Conservation (phyloP, 2,113 vertebrate genomes). For the Fulica atra region DNA sequence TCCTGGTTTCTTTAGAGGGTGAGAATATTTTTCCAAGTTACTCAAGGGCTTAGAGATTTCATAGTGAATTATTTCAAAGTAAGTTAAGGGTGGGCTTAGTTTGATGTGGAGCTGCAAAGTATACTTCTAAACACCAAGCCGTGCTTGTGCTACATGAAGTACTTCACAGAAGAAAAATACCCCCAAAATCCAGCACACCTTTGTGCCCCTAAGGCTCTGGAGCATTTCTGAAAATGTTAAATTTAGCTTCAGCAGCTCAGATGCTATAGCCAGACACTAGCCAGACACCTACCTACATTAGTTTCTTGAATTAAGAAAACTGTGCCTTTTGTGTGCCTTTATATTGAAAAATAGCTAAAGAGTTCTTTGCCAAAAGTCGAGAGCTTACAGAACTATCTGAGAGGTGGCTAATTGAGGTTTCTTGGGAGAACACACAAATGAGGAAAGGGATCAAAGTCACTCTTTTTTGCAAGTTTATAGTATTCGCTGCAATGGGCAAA, state of each 20-base stretch:
- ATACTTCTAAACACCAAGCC: background rate
- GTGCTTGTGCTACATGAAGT: background rate
- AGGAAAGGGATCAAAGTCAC: background rate
- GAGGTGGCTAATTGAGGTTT: background rate
- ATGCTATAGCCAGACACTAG: background rate
- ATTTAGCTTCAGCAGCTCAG: background rate
- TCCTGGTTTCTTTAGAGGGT: background rate
- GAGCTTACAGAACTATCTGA: background rate
- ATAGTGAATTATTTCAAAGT: background rate
- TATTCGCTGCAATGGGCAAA: background rate
- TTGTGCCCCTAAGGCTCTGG: background rate
- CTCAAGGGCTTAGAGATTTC: background rate
- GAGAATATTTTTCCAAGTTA: background rate
- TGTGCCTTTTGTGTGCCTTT: background rate
- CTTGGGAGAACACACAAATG: background rate
- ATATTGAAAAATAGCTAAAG: background rate
- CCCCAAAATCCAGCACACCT: background rate
- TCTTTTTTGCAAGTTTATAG: background rate
- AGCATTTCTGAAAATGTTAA: background rate
- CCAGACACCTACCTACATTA: fast-evolving
- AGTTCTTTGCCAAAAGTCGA: background rate
- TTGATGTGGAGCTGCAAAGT: background rate
- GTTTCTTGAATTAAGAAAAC: background rate
- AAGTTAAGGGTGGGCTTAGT: fast-evolving
- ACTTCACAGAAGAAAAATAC: background rate